These are phyloP conservation scores for Pelochelys cantorii DNA, from an alignment of 2,797 vertebrate species.

Conservation along the genomic window DNA sequence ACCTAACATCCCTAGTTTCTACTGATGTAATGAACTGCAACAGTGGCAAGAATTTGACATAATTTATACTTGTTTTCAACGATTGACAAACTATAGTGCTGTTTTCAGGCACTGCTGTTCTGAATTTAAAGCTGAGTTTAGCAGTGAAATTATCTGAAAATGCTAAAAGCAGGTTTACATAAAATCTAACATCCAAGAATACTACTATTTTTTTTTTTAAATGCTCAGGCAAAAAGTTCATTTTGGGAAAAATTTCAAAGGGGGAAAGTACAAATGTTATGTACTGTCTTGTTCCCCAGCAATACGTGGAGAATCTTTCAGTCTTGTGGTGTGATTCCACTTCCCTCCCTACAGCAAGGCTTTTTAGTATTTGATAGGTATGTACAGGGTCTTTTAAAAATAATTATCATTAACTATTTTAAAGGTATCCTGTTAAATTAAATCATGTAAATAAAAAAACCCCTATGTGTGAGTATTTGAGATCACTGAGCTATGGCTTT, in stretches of 20 bases:
- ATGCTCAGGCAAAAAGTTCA: not conserved
- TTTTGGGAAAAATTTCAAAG: not conserved
- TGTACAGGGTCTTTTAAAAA: too few species aligned
- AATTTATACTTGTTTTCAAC: not conserved
- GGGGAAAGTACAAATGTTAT: not conserved
- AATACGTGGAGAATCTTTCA: not conserved
- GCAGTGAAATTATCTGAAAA: too few species aligned
- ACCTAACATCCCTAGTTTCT: not conserved
- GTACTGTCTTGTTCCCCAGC: not conserved
- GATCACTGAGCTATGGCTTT: too few species aligned
- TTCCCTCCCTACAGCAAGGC: accelerated
- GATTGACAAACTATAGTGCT: not conserved
- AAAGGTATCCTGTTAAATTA: too few species aligned
- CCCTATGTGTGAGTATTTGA: too few species aligned
- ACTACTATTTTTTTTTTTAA: not conserved
- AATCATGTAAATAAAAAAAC: too few species aligned
- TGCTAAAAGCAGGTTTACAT: not conserved
- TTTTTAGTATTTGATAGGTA: not conserved
- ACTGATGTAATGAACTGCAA: not conserved
- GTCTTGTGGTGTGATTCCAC: not conserved
- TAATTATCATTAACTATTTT: too few species aligned
- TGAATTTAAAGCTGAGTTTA: slow-evolving; percentile 24
- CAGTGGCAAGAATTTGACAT: not conserved
- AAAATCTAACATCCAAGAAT: not conserved
- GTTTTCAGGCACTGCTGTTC: not conserved